Base-by-base conservation (phyloP, 2,113 vertebrate species). In the Oncorhynchus clarkii region DNA sequence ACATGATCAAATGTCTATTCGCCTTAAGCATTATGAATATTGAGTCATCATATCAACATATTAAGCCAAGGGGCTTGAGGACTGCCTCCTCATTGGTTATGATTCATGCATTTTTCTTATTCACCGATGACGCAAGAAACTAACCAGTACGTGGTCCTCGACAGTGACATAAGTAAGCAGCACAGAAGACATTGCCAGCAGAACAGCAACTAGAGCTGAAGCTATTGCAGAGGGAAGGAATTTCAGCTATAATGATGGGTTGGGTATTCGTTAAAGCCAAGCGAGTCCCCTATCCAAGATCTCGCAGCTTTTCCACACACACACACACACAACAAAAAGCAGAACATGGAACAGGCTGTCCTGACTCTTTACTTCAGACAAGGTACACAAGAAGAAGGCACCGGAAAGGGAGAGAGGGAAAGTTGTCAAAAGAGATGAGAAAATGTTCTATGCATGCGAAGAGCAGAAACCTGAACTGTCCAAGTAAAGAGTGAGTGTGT, bases 401-500 rank as follows among this genome's bases (percentile, higher is more conserved):
- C 4, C 3, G 14, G 73, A 49, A 13, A 13, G 66, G 8, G 8
- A 22, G 59, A 26, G 59, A 49, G 24, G 14, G 26, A 18, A 49
- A 31, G 2, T 29, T 68, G 18, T 24, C 48, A n/a, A 24, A 29
- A 26, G 70, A 18, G 59, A 54, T 27, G 27, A 69, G 27, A 64
- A 71, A 68, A 69, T 67, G 22, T 6, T 70, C 72, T 34, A 68
- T 29, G 62, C 54, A 73, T 59, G 67, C 3, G 67, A n/a, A 22
- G 26, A 57, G 48, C 60, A 71, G n/a, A 14, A 45, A 39, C 6
- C 39, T 9, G 60, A 62, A 13, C 24, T 45, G 13, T 39, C 49
- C 60, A 69, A 71, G 68, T 73, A 86, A 86, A 34, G 73, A 87
- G 81, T n/a, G 59, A 83, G 84, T 80, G 71, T 75, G 81, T 73